phyloP scores from a whole-genome alignment of 2,888 invertebrate genomes.

The Pandemis cinnamomeana region DNA sequence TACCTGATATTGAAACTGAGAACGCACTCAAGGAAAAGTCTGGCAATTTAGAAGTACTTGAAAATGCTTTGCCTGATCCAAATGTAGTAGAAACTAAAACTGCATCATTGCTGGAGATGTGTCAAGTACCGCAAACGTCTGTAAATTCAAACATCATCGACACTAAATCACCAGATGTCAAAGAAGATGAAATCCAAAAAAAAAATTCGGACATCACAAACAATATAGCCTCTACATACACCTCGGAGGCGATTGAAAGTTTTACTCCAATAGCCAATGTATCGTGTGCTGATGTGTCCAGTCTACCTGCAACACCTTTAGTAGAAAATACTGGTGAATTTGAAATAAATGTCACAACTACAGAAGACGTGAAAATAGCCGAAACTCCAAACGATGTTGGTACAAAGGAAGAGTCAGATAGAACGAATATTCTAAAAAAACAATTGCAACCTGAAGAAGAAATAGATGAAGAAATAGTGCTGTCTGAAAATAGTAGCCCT shows the following conservation, averaged over 20 bases:
- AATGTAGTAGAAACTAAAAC: background rate
- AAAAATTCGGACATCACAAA: background rate
- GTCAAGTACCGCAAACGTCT: background rate
- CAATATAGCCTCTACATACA: background rate
- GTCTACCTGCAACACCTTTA: background rate
- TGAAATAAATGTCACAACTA: background rate
- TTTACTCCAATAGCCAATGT: background rate
- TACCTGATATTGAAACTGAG: conserved; percentile 3
- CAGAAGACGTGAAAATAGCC: background rate
- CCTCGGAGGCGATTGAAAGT: background rate
- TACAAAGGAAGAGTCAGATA: background rate
- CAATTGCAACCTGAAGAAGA: background rate
- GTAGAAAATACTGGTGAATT: background rate
- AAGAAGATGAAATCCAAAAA: background rate
- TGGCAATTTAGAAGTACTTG: background rate
- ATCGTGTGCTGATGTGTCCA: background rate
- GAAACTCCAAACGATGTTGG: background rate
- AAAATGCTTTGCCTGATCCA: background rate
- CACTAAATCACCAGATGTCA: background rate
- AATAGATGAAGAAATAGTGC: conserved; percentile 58
- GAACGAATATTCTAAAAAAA: background rate
- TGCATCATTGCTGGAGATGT: background rate
- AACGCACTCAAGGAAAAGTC: conserved; percentile 20
- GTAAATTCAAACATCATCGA: background rate
- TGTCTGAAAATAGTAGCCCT: conserved; percentile 66